Conservation (phyloP, 2,113 vertebrate species). For the Excalfactoria chinensis region DNA sequence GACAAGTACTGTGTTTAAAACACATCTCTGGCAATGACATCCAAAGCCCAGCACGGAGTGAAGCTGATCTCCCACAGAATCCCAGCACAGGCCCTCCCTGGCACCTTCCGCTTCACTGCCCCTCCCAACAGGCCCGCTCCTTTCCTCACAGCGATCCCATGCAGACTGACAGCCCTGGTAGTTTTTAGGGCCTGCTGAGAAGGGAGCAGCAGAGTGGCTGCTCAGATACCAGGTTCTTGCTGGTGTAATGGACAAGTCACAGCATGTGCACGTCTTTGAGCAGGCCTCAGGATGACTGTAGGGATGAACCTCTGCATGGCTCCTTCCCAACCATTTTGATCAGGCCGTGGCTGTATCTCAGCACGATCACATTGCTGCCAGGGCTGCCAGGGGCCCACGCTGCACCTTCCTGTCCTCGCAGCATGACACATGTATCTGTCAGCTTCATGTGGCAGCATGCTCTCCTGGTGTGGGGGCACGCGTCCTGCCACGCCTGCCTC, state of each 20-base stretch:
- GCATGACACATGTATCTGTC: background rate
- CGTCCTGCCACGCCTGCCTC: no score
- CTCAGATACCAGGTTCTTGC: background rate
- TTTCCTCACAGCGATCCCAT: background rate
- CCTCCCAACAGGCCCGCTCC: background rate
- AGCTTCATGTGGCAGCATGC: rapidly evolving
- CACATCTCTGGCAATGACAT: background rate
- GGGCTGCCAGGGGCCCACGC: background rate
- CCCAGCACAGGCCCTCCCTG: background rate
- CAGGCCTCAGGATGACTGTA: background rate
- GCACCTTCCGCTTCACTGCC: background rate
- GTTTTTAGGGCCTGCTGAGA: constrained; percentile 6
- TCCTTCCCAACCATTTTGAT: background rate
- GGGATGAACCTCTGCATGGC: rapidly evolving
- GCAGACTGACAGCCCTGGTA: background rate
- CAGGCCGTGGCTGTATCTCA: background rate
- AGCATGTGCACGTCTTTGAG: background rate
- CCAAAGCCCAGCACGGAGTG: background rate
- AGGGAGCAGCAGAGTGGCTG: background rate
- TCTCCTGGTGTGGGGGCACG: background rate
- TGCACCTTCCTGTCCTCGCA: background rate
- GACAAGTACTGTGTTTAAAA: background rate
- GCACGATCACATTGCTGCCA: background rate
- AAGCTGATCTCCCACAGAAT: background rate
- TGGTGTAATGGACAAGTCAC: background rate